Evolutionary conservation across 2,113 vertebrate species (phyloP).

Genomic region (Malurus melanocephalus): DNA sequence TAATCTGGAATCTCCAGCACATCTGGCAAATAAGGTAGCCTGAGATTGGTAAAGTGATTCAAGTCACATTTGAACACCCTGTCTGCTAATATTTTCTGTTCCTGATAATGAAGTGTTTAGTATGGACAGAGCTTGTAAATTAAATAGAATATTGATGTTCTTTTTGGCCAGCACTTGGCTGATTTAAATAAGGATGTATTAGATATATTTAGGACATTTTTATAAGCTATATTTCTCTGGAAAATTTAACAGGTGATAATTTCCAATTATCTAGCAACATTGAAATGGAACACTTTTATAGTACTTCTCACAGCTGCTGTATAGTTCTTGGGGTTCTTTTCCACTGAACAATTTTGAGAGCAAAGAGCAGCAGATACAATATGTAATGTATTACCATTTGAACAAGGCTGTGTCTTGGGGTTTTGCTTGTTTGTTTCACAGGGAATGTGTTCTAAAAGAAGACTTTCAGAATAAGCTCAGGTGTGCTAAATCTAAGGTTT

Average conservation of each 20-base stretch:
- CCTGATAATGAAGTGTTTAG: conserved; percentile 12
- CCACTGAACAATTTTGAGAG: background rate
- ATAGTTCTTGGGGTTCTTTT: background rate
- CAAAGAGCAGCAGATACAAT: background rate
- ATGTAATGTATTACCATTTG: background rate
- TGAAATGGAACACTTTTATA: background rate
- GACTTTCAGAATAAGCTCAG: background rate
- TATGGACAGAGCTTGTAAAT: background rate
- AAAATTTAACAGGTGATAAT: background rate
- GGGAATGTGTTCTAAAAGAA: background rate
- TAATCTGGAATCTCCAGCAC: background rate
- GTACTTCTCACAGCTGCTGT: background rate
- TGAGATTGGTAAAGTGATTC: background rate
- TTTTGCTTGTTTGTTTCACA: background rate
- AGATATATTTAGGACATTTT: background rate
- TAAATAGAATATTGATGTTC: background rate
- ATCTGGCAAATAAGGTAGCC: background rate
- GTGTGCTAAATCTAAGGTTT: background rate
- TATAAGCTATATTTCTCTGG: background rate
- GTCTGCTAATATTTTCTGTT: background rate
- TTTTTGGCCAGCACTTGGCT: background rate
- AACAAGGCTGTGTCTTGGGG: background rate
- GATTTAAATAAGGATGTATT: conserved; percentile 1
- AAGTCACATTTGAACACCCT: background rate
- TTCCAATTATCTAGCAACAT: background rate